Evolutionary conservation across 2,797 vertebrate species (phyloP), one percentile per base, ranked within the genome.

Genomic region (Bovichtus diacanthus): DNA sequence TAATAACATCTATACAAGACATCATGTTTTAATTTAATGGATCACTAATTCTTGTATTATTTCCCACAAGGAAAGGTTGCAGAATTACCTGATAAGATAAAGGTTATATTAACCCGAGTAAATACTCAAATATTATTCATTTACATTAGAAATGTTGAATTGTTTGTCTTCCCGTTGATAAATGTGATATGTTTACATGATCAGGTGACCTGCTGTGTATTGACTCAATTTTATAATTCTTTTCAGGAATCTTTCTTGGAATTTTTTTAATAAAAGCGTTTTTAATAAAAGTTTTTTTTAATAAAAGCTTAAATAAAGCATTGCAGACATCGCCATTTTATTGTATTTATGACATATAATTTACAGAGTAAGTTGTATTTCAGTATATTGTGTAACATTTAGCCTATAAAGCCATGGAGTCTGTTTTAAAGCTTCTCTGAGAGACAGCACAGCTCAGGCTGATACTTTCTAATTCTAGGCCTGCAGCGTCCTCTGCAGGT

Each of bases 401-500:
- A 15, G 21, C 21, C 6, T 6, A 7, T 31, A 25, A 29, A 70
- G 9, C 23, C 11, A 2, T 6, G 50, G 15, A 38, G 6, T 41
- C 4, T 49, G 29, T 47, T 38, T 4, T 2, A 7, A 49, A 18
- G 31, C 31, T 34, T 7, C 31, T 43, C 1, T 15, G 25, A 69
- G 9, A 53, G 27, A 34, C 25, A 34, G 12, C 10, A 10, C 23
- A 18, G 51, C 5, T 2, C n/a, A 19, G 15, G 54, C 1, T 34
- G 31, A 34, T 34, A 0, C 0, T 6, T 1, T 76, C 2, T 56
- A 19, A 70, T 16, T 66, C 0, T 56, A n/a, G 70, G 38, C 43
- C 55, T 72, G 21, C 41, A 9, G 34, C 58, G 82, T 79, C 82
- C 82, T 64, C 88, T 88, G 64, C 74, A 85, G 88, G 53, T 0